Evolutionary conservation across 1,140 invertebrate species (phyloP).

Genomic region (Druon quercuslanigerum): DNA sequence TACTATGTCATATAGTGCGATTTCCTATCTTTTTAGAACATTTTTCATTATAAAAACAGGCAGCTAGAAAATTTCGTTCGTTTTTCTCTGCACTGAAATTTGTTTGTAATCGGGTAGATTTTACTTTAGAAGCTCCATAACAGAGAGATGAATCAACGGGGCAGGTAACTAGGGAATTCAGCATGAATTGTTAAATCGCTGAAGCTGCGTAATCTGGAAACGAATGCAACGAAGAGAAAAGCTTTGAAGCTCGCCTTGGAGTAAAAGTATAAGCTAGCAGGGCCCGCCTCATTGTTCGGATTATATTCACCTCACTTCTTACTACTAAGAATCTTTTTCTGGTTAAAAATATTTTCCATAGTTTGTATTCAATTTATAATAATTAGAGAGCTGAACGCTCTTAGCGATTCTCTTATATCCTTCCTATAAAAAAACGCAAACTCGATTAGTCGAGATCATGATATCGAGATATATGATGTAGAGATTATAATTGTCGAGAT

Average conservation of each 20-base stretch:
- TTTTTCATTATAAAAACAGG: background rate
- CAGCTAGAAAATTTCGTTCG: constrained; percentile 4
- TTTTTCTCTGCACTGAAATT: constrained; percentile 6
- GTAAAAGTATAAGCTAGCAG: constrained; percentile 4
- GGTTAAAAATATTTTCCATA: too few species aligned
- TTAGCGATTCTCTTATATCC: too few species aligned
- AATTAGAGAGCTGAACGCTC: too few species aligned
- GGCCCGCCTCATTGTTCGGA: background rate
- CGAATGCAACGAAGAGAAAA: constrained; percentile 10
- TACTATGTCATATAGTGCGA: too few species aligned
- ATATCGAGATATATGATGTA: too few species aligned
- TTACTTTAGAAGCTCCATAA: background rate
- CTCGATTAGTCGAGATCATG: too few species aligned
- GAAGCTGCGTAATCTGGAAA: constrained; percentile 14
- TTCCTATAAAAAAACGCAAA: too few species aligned
- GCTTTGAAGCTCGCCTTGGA: background rate
- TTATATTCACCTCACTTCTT: background rate
- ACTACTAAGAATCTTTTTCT: background rate
- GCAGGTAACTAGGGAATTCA: constrained; percentile 10
- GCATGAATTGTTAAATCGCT: constrained; percentile 15
- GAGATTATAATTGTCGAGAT: too few species aligned
- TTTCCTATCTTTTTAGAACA: background rate
- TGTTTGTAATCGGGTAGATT: background rate
- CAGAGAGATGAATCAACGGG: constrained; percentile 10
- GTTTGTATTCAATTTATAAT: too few species aligned